Evolutionary conservation across 1,140 invertebrate genomes (phyloP), one percentile per base, ranked within the genome.

Genomic region (Solen grandis): DNA sequence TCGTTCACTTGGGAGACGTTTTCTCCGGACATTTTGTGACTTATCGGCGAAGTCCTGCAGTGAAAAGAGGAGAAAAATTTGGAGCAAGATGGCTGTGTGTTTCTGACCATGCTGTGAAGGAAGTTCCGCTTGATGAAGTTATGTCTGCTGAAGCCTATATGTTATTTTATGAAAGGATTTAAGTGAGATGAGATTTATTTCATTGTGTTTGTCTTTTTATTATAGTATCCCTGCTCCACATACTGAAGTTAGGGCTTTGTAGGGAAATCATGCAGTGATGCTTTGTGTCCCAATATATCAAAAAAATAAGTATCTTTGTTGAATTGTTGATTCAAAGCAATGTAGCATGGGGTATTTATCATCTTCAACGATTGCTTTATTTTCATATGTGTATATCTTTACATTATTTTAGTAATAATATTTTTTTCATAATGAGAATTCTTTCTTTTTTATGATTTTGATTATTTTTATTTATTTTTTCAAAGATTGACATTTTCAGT

Each of bases 21-120:
- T 94, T 95, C 89, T 95, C 95, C 60, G 97, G 97, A 35, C 97
- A 99, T 93, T 98, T 98, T 93, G 95, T 98, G 59, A 97, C 97
- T 41, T 98, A 97, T 89, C 93, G 97, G 65, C 94, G 96, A 16
- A 96, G 96, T 46, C 87, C 90, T 19, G 22, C 46, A 5, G 57
- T 70, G 68, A 68, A 69, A 63, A 29, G 70, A 29, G 83, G 84
- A 54, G 65, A 77, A 90, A 92, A 91, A 55, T 65, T 65, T 31
- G 81, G 80, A 73, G 72, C 81, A 4, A 90, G 86, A 55, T 94
- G 93, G 93, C 91, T 91, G 73, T 91, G 88, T 59, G 90, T 91
- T 5, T 94, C 93, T 0, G 93, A 94, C 73, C 83, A 88, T 5
- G 74, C 85, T n/a, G 92, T 94, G 0, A 84, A 87, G 31, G 85